These are phyloP conservation scores for Phyllopteryx taeniolatus DNA, from an alignment of 2,113 vertebrate species.

Conservation along the genomic window DNA sequence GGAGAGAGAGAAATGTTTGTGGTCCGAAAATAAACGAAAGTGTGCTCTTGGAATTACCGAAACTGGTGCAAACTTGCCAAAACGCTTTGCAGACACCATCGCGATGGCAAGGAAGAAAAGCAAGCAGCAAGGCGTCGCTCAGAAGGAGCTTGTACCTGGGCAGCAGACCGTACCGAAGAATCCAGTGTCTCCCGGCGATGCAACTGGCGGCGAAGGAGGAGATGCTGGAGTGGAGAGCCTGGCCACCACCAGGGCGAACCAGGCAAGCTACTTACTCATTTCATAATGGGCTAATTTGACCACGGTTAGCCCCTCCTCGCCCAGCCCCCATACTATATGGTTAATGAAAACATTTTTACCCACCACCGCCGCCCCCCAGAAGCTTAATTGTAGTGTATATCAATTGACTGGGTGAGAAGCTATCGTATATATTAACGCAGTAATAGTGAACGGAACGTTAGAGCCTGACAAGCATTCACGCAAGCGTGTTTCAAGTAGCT, in stretches of 20 bases:
- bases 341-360: not conserved
- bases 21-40: conserved; percentile 73
- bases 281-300: conserved; percentile 9
- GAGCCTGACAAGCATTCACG: not conserved
- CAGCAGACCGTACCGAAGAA: conserved; percentile 76
- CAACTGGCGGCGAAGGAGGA: conserved; percentile 69
- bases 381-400: not conserved
- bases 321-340: conserved; percentile 9
- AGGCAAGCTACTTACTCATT: conserved; percentile 58
- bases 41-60: conserved; percentile 46
- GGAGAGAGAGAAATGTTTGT: conserved; percentile 75
- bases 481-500: not conserved
- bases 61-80: conserved; percentile 72
- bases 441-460: not conserved
- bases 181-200: conserved; percentile 74
- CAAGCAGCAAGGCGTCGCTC: conserved; percentile 76
- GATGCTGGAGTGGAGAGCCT: conserved; percentile 75
- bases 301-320: conserved; percentile 21
- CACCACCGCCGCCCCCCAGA: no score
- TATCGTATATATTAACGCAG: not conserved
- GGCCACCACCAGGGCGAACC: conserved; percentile 77
- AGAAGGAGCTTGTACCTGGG: conserved; percentile 74
- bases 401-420: not conserved
- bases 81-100: conserved; percentile 48
- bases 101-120: conserved; percentile 88